Evolutionary conservation across 2,113 vertebrate species (phyloP).

Genomic region (Solea solea): DNA sequence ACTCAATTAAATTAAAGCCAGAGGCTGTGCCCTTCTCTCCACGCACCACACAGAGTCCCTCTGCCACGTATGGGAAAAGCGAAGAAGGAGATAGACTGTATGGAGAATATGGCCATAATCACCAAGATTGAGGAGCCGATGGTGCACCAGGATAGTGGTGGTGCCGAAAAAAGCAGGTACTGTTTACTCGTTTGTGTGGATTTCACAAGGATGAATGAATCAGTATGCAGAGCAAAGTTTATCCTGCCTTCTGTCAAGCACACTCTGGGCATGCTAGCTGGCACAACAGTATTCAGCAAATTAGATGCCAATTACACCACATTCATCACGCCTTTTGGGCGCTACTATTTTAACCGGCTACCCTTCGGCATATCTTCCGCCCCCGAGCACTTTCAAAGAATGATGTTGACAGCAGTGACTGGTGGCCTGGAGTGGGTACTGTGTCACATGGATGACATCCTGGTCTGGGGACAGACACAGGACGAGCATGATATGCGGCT

Average conservation of each 20-base stretch:
- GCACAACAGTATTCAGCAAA: slow-evolving; percentile 32
- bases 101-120: no score
- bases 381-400: slow-evolving; percentile 23
- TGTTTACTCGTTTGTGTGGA: neutral
- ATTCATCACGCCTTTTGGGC: slow-evolving; percentile 46
- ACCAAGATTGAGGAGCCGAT: no score
- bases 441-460: slow-evolving; percentile 29
- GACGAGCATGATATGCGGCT: slow-evolving; percentile 5
- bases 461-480: slow-evolving; percentile 3
- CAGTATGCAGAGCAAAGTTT: slow-evolving; percentile 18
- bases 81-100: slow-evolving; percentile 8
- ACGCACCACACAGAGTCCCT: slow-evolving; percentile 6
- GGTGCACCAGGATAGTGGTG: no score
- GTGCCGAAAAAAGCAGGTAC: neutral
- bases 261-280: slow-evolving; percentile 6
- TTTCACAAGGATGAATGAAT: slow-evolving; percentile 12
- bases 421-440: neutral
- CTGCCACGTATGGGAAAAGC: slow-evolving; percentile 18
- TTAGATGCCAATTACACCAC: slow-evolving; percentile 34
- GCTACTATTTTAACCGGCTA: neutral
- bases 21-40: no score
- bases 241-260: slow-evolving; percentile 35
- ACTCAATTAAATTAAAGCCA: no score
- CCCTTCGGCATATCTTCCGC: slow-evolving; percentile 27
- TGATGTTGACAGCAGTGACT: slow-evolving; percentile 8